Evolutionary conservation across 1,140 invertebrate genomes (phyloP), one percentile per base, ranked within the genome.

Genomic region (Rhizoglyphus robini): DNA sequence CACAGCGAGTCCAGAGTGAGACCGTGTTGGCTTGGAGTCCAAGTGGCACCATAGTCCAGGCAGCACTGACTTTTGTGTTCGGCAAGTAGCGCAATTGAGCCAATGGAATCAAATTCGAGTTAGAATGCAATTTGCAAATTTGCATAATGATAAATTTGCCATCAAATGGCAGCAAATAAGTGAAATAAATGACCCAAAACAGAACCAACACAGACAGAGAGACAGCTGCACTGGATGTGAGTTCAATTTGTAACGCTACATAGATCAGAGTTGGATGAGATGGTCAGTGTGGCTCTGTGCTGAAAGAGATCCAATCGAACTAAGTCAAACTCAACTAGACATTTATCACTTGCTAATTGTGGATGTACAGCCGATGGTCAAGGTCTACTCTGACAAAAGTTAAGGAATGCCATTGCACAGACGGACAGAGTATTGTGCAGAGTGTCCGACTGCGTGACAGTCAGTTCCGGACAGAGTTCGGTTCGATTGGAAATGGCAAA

Each of bases 81-180:
- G n/a, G n/a, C n/a, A n/a, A n/a, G n/a, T n/a, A n/a, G n/a, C n/a
- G n/a, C n/a, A n/a, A n/a, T n/a, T 41, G 36, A 32, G 20, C 20
- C 8, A 54, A 54, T 54, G 23, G 51, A 54, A 54, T 54, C 51
- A 54, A 54, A 54, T 8, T 54, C 51, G 20, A 54, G 51, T 54
- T 54, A 54, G 41, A 54, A 20, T 20, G 20, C 51, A 54, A 54
- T 54, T 54, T 54, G 51, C 51, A 54, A 54, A 54, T 54, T 54
- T 54, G 51, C 51, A 54, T 54, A 54, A 46, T 54, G 20, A 54
- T 54, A 54, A 54, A 54, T 54, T 20, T 54, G 8, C 8, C 20
- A 54, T 54, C 20, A 54, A 20, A 54, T 8, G 20, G 51, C 8
- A 54, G 23, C 51, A 20, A 54, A 54, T 54, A 20, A 54, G 20